Evolutionary conservation across 1,140 invertebrate species (phyloP), one percentile per base, ranked within the genome.

Genomic region (Heterodera carotae): DNA sequence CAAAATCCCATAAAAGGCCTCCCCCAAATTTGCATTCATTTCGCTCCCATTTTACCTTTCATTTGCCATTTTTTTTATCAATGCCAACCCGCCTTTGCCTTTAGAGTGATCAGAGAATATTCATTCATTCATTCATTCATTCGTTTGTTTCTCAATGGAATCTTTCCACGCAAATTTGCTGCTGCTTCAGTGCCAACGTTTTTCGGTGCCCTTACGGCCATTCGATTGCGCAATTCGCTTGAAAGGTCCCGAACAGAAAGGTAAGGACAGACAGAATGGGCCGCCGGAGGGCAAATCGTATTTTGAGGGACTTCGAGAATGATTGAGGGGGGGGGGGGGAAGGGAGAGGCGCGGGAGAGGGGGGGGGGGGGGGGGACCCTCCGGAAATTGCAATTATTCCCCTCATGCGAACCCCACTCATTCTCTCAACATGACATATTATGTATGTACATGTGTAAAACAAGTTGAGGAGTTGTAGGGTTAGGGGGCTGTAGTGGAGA

Each of bases 141-240:
- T n/a, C n/a, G n/a, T 43, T 67, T 67, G 18, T 22, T 67, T 33
- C 48, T 15, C 48, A 71, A 74, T 74, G 71, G 71, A 74, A 27
- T 25, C 59, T 18, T 74, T 74, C n/a, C 71, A 74, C 36, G 59
- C 71, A 31, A 74, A 74, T 60, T 60, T 74, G 27, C 53, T 74
- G 59, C 25, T 74, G 25, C 71, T 74, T 27, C 71, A 74, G 18
- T 74, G 71, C 27, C 48, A 53, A 60, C 56, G 71, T 39, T 39
- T 74, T 29, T 39, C 59, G 27, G 25, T 64, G 25, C 1, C 71
- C 0, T 56, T 56, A 33, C 71, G 31, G 36, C 71, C 71, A 27
- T 74, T 74, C 36, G 71, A 74, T 15, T 74, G 71, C 64, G 71
- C 71, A 39, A 74, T 74, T 60, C 71, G 71, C 5, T 12, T 74